phyloP scores from a whole-genome alignment of 2,888 invertebrate species.

The Emmelina monodactyla region DNA sequence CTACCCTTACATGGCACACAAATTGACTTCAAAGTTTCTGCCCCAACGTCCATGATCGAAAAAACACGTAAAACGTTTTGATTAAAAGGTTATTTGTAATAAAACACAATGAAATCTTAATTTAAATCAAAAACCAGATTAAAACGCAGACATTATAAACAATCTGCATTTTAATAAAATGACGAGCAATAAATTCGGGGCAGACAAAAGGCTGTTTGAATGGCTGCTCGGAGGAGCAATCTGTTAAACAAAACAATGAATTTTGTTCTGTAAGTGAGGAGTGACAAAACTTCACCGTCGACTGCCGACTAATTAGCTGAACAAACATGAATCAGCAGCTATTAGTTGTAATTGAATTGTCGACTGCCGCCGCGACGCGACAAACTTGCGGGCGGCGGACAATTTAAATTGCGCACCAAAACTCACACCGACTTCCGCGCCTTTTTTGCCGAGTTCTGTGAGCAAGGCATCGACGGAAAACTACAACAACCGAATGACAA shows the following conservation, averaged over 20 bases:
- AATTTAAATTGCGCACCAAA: conserved; percentile 16
- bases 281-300: conserved; percentile 66
- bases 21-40: no score
- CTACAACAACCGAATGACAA: no score
- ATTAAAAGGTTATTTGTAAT: conserved; percentile 3
- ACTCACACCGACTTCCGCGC: no score
- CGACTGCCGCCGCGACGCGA: conserved; percentile 23
- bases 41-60: no score
- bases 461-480: no score
- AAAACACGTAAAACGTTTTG: no score
- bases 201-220: conserved; percentile 35
- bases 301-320: conserved; percentile 62
- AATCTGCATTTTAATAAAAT: conserved; percentile 18
- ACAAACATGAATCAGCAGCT: conserved; percentile 67
- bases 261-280: conserved; percentile 43
- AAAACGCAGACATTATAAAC: neutral
- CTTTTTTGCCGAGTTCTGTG: no score
- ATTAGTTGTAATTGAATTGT: conserved; percentile 66
- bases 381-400: conserved; percentile 29
- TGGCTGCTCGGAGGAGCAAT: conserved; percentile 45
- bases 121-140: conserved; percentile 4
- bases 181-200: conserved; percentile 37
- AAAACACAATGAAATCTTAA: conserved; percentile 2
- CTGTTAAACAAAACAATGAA: conserved; percentile 46
- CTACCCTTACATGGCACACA: conserved; percentile 1